phyloP scores from a whole-genome alignment of 2,797 vertebrate species.

The Caiman crocodilus region DNA sequence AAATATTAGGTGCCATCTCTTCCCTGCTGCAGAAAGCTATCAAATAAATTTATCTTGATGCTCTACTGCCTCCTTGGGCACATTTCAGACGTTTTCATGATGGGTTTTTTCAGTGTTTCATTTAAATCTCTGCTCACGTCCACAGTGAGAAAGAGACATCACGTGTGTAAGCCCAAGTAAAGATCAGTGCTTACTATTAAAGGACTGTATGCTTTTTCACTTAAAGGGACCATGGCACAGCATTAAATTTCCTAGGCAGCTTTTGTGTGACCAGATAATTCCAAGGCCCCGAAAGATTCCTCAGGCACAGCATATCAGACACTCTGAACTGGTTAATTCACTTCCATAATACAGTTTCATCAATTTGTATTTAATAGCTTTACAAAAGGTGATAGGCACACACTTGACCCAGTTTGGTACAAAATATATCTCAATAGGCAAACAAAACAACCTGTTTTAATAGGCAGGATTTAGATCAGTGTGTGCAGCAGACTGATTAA shows the following conservation, averaged over 20 bases:
- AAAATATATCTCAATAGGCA: not conserved
- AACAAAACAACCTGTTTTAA: not conserved
- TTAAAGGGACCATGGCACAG: not conserved
- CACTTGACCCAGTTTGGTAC: not conserved
- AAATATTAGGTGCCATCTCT: slow-evolving; percentile 63
- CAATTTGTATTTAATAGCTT: not conserved
- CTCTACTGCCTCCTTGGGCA: slow-evolving; percentile 22
- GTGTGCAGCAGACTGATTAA: not conserved
- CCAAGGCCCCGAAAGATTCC: not conserved
- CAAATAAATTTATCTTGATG: slow-evolving; percentile 44
- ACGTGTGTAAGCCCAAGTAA: not conserved
- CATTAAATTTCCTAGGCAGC: not conserved
- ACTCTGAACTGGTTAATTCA: not conserved
- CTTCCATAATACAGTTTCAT: not conserved
- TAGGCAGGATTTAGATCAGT: not conserved
- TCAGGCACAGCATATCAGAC: fast-evolving
- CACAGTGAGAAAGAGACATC: slow-evolving; percentile 4
- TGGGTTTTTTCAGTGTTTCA: not conserved
- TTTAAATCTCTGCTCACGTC: slow-evolving; percentile 42
- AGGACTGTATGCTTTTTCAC: not conserved
- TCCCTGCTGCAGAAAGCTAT: slow-evolving; percentile 29
- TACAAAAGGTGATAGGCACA: not conserved
- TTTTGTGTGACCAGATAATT: not conserved
- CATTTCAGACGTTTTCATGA: slow-evolving; percentile 2
- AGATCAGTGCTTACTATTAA: not conserved